Percentiles rank a stretch among this genome's conserved stretches.
These are phyloP conservation scores for Agrypnus murinus DNA, from an alignment of 2,888 invertebrate species.

Conservation along the genomic window DNA sequence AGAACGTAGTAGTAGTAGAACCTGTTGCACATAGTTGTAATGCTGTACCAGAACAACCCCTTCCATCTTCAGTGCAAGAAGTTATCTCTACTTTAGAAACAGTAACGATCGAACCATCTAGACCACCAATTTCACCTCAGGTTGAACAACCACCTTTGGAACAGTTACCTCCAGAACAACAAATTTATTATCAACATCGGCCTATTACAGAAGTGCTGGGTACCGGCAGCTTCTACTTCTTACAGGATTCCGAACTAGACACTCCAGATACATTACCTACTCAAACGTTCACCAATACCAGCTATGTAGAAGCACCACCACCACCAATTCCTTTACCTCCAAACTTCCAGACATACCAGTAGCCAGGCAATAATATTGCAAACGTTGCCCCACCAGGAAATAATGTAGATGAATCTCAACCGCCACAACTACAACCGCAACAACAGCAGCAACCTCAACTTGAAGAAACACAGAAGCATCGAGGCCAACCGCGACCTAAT, in stretches of 20 bases:
- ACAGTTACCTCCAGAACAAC: conserved; percentile 60
- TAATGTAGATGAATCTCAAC: conserved; percentile 40
- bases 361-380: conserved; percentile 56
- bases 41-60: conserved; percentile 44
- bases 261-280: conserved; percentile 84
- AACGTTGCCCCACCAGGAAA: conserved; percentile 63
- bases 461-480: conserved; percentile 62
- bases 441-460: conserved; percentile 62
- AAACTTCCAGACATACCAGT: conserved; percentile 67
- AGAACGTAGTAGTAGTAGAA: conserved; percentile 47
- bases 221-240: conserved; percentile 85
- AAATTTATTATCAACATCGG: conserved; percentile 66
- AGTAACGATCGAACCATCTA: conserved; percentile 49
- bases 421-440: conserved; percentile 60
- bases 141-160: conserved; percentile 53
- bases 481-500: conserved; percentile 56
- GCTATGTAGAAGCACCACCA: conserved; percentile 77
- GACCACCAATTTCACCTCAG: conserved; percentile 49
- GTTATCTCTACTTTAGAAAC: conserved; percentile 46
- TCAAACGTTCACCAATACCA: conserved; percentile 91
- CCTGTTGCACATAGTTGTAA: conserved; percentile 48
- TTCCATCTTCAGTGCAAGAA: conserved; percentile 42
- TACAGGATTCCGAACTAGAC: conserved; percentile 94
- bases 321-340: conserved; percentile 76
- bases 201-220: conserved; percentile 86